A percentile compares a stretch with the other conserved stretches of the same genome.
These are phyloP conservation scores for Agrochola circellaris DNA, from an alignment of 2,888 invertebrate species.

Conservation along the genomic window DNA sequence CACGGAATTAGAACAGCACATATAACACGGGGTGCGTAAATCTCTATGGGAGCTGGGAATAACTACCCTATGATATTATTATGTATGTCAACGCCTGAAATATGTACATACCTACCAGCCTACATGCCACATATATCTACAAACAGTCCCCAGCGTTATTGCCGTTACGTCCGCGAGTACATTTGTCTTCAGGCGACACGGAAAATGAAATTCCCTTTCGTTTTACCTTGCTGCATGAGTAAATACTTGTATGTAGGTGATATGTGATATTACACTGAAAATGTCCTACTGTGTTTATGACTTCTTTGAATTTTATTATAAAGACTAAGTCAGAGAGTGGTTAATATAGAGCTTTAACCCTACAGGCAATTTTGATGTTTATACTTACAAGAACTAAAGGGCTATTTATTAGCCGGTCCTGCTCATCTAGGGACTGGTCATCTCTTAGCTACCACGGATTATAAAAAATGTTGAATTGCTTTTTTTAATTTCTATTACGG, in stretches of 20 bases:
- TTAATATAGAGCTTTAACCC: too few relatives aligned
- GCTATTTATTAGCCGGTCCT: neutral
- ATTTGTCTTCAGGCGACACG: constrained; percentile 47
- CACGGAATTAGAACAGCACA: too few relatives aligned
- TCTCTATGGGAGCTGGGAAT: too few relatives aligned
- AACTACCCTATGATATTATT: too few relatives aligned
- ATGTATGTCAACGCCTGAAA: too few relatives aligned
- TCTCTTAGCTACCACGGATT: too few relatives aligned
- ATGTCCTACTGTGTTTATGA: neutral
- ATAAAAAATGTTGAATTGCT: too few relatives aligned
- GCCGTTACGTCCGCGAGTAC: constrained; percentile 32
- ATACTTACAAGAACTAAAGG: neutral
- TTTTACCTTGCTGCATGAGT: constrained; percentile 40
- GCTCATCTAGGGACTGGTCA: too few relatives aligned
- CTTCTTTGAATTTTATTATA: neutral
- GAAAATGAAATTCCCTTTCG: constrained; percentile 56
- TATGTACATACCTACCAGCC: neutral
- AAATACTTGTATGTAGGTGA: constrained; percentile 36
- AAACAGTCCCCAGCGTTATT: constrained; percentile 43
- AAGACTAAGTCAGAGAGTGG: neutral
- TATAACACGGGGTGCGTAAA: too few relatives aligned
- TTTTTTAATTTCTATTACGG: too few relatives aligned
- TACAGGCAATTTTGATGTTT: neutral
- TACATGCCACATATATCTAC: neutral
- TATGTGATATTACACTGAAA: constrained; percentile 27